phyloP scores from a whole-genome alignment of 2,797 vertebrate species.

The Myiotriccus ornatus region DNA sequence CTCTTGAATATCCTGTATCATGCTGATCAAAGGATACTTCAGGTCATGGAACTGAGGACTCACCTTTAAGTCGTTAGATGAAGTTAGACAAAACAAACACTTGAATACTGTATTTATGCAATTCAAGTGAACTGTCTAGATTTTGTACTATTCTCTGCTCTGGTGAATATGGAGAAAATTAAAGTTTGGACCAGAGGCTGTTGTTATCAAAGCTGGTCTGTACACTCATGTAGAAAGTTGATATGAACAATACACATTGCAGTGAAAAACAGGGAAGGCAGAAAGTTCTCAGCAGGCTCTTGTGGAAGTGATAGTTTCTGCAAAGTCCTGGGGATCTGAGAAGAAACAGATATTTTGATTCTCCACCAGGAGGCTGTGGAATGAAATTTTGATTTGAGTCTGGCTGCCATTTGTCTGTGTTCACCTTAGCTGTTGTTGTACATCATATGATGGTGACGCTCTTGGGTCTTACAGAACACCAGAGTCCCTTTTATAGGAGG shows the following conservation, averaged over 20 bases:
- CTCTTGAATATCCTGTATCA: background rate
- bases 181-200: background rate
- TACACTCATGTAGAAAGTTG: background rate
- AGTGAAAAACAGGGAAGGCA: background rate
- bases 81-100: background rate
- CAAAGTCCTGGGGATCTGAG: background rate
- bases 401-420: background rate
- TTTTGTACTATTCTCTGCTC: background rate
- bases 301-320: background rate
- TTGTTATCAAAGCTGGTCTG: background rate
- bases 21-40: background rate
- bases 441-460: background rate
- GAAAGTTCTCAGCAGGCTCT: background rate
- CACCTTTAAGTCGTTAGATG: background rate
- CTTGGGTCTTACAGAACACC: background rate
- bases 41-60: background rate
- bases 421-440: background rate
- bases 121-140: background rate
- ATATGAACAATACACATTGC: background rate
- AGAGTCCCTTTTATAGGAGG: background rate
- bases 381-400: slow-evolving; percentile 7
- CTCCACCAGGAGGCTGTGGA: background rate
- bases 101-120: background rate
- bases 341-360: slow-evolving; percentile 8
- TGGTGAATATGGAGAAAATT: background rate